Percentiles rank a stretch among this genome's conserved stretches.
phyloP scores from a whole-genome alignment of 1,140 invertebrate genomes.

The Dendroctonus valens region DNA sequence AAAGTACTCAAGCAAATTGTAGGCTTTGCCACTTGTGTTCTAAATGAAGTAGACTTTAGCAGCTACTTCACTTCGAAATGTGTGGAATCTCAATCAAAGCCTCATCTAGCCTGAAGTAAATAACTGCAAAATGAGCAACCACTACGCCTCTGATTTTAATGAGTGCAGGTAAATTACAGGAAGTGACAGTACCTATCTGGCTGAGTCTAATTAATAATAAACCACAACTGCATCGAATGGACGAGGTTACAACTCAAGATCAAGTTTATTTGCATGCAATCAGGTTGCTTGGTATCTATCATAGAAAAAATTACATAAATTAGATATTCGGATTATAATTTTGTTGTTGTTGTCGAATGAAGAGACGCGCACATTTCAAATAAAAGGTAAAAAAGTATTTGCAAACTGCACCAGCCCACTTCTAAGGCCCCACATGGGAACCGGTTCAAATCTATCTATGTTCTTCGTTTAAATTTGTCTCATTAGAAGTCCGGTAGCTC shows the following conservation, averaged over 20 bases:
- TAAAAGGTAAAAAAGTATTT: background rate
- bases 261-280: conserved; percentile 31
- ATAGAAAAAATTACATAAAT: background rate
- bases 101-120: background rate
- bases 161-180: conserved; percentile 27
- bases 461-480: conserved; percentile 18
- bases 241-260: conserved; percentile 30
- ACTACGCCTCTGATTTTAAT: conserved; percentile 16
- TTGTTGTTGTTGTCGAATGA: background rate
- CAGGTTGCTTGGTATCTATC: background rate
- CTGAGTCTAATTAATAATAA: conserved; percentile 29
- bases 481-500: conserved; percentile 19
- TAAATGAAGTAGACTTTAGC: no score
- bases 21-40: no score
- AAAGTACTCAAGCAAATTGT: no score
- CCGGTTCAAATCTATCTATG: background rate
- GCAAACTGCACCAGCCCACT: background rate
- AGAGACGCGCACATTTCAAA: background rate
- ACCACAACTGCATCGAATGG: conserved; percentile 32
- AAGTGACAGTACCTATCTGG: conserved; percentile 33
- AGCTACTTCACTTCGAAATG: no score
- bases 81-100: background rate
- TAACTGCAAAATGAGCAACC: background rate
- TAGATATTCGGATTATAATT: no score
- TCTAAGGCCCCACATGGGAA: background rate